Evolutionary conservation across 2,888 invertebrate species (phyloP).

Genomic region (Bugula neritina): DNA sequence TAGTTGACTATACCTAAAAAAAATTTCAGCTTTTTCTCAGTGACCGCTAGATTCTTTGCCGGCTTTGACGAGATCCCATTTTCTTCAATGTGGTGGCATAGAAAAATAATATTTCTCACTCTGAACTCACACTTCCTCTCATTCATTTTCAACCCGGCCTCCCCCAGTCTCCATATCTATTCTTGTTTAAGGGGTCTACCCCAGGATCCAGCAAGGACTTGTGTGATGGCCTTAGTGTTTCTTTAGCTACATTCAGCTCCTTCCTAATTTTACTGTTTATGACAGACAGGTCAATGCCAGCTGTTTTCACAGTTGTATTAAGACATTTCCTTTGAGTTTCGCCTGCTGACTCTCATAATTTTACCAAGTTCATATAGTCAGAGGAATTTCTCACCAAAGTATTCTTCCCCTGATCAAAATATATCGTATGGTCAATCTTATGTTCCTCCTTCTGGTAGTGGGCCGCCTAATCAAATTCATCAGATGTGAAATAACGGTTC

Average conservation of each 20-base stretch:
- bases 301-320: background rate
- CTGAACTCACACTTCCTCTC: background rate
- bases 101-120: background rate
- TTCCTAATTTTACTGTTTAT: too few relatives aligned
- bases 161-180: background rate
- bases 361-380: background rate
- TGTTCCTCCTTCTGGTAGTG: too few relatives aligned
- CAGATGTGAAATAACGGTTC: background rate
- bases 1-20: too few relatives aligned
- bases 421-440: background rate
- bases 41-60: too few relatives aligned
- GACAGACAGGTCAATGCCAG: background rate
- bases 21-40: too few relatives aligned
- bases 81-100: background rate
- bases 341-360: background rate
- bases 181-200: background rate
- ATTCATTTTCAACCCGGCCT: background rate
- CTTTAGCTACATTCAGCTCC: too few relatives aligned
- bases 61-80: too few relatives aligned
- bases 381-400: background rate
- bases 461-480: too few relatives aligned
- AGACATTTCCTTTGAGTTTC: background rate
- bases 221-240: background rate
- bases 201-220: background rate
- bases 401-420: background rate